Base-by-base conservation (phyloP, 2,113 vertebrate species). In the Phoxinus phoxinus region DNA sequence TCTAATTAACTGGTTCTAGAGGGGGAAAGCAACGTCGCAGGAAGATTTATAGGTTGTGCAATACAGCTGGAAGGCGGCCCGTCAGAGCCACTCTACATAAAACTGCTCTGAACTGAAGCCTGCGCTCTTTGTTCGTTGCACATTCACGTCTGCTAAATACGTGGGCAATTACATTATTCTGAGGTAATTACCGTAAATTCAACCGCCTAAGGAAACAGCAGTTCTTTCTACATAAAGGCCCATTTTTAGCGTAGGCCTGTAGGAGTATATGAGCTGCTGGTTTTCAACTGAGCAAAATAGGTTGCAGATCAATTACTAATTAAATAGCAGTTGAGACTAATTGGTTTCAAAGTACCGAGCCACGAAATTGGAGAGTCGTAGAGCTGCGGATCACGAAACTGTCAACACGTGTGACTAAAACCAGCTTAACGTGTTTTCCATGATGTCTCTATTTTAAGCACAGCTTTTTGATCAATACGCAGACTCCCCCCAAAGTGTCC, bases 181-280 rank as follows among this genome's bases (percentile, higher is more conserved):
- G 23, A 61, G 65, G 84, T 86, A 86, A 86, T 86, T 81, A 86
- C 84, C 77, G 67, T 81, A 81, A 72, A 81, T 73, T 86, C 77
- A n/a, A 61, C 25, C 59, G 76, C 84, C 84, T 80, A 21, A 72
- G 84, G 76, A 85, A 80, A 85, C 48, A 19, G 32, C 44, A 21
- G 23, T 41, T 78, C 44, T 51, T 77, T 59, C 59, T n/a, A 53
- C 41, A 58, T 61, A 73, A 81, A 73, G 21, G 44, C 41, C 8
- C 9, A 1, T 85, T 78, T 76, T 65, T 77, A 69, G 30, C 23
- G 44, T 21, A 23, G 56, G 51, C 63, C 76, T 44, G 32, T 51
- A 30, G 69, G 35, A 41, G 51, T 53, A 56, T 78, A 51, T 78
- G n/a, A 73, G 25, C 35, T 8, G 30, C n/a, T 41, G 77, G 46